Conservation (phyloP, 2,888 invertebrate genomes). For the Acleris holmiana region DNA sequence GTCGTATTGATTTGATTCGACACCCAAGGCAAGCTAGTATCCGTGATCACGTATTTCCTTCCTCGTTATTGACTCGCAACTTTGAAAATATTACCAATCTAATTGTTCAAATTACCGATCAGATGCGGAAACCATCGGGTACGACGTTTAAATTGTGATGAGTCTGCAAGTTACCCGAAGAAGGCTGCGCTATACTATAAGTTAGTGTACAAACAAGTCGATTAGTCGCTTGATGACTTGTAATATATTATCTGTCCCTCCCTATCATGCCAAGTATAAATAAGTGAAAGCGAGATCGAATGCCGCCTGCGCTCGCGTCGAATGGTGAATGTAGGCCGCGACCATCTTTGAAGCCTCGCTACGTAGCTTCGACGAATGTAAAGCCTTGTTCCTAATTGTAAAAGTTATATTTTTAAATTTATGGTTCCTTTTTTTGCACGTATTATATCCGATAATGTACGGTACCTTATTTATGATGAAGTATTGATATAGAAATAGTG, state of each 20-base stretch:
- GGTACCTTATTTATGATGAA: too few relatives aligned
- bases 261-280: constrained; percentile 45
- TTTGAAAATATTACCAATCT: constrained; percentile 15
- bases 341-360: constrained; percentile 79
- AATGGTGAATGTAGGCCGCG: constrained; percentile 82
- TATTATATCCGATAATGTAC: too few relatives aligned
- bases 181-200: constrained; percentile 49
- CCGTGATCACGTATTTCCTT: constrained; percentile 24
- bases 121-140: constrained; percentile 13
- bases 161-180: constrained; percentile 59
- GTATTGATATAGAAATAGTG: too few relatives aligned
- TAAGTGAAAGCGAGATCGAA: constrained; percentile 64
- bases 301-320: constrained; percentile 68
- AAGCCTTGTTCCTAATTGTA: constrained; percentile 63
- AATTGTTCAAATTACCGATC: constrained; percentile 19
- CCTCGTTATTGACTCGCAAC: constrained; percentile 16
- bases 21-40: constrained; percentile 28
- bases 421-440: neutral
- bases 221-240: constrained; percentile 61
- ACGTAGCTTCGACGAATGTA: constrained; percentile 69
- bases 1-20: constrained; percentile 16
- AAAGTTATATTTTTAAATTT: constrained; percentile 4
- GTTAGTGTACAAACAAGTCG: constrained; percentile 50
- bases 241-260: constrained; percentile 49
- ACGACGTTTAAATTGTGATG: constrained; percentile 38